Conservation (phyloP, 2,888 invertebrate genomes). For the Mechanitis mazaeus region DNA sequence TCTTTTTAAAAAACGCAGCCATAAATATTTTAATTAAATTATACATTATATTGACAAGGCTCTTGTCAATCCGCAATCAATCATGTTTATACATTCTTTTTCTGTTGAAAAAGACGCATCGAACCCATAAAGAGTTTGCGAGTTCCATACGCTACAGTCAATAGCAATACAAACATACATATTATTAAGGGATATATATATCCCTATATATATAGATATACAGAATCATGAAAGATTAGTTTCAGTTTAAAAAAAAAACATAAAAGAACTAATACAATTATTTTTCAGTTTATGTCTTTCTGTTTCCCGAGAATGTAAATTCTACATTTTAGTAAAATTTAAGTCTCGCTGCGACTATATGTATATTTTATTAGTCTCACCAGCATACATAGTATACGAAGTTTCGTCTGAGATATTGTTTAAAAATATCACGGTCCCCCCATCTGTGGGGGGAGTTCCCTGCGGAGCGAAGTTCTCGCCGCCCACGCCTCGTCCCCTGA, state of each 20-base stretch:
- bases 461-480: conserved; percentile 67
- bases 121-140: too few species aligned
- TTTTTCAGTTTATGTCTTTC: neutral
- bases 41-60: too few species aligned
- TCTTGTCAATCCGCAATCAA: too few species aligned
- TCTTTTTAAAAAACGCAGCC: too few species aligned
- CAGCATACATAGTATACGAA: conserved; percentile 20
- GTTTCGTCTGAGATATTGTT: conserved; percentile 45
- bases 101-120: too few species aligned
- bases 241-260: neutral
- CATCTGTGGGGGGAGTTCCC: conserved; percentile 52
- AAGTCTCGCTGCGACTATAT: conserved; percentile 2
- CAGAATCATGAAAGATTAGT: neutral
- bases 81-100: too few species aligned
- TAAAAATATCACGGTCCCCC: conserved; percentile 68
- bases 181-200: too few species aligned
- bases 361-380: conserved; percentile 12
- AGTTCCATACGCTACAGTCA: too few species aligned
- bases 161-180: too few species aligned
- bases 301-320: neutral
- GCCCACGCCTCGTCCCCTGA: conserved; percentile 64
- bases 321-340: conserved; percentile 1
- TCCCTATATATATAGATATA: too few species aligned
- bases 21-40: too few species aligned
- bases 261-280: too few species aligned